Base-by-base conservation (phyloP, 2,797 vertebrate genomes). In the Phyllotis vaccarum region DNA sequence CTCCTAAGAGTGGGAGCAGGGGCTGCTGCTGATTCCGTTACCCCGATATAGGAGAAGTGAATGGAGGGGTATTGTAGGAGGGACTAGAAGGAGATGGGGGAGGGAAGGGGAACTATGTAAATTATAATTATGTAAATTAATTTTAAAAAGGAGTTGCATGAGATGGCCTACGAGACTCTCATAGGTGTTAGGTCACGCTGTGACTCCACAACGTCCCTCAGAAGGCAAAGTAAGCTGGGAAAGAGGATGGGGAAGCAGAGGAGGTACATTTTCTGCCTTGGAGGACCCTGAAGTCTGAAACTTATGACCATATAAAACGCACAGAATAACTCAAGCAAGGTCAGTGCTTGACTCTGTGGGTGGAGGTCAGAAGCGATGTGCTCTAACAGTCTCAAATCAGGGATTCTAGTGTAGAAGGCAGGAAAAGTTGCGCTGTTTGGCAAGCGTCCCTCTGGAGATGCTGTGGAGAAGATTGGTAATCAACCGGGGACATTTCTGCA, bases 401-500 rank as follows among this genome's bases (percentile, higher is more conserved):
- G n/a, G 37, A 72, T 8, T 58, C 75, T 14, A 52, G 2, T 37
- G 0, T 34, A 16, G 21, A 12, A 66, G 14, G 27, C 5, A 83
- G 78, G 31, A 64, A 90, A 82, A 86, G 16, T 19, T 1, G n/a
- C 40, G 4, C 0, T 5, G 0, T 31, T 31, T 43, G 31, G 2
- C 11, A 62, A 88, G 40, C 4, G 2, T 31, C 31, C 16, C 13
- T 66, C 19, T 22, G 64, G 68, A 74, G 83, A 29, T 70, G 0
- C 5, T 17, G 43, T 3, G 19, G 82, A 12, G n/a, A 46, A 31
- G 13, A 29, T 29, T 43, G 6, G 92, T 1, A 64, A 37, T 1
- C 24, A 37, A 43, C 19, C 0, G 0, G 0, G 3, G 17, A 49
- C 22, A 2, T 0, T 13, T 60, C 75, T 17, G 24, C 21, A n/a